phyloP scores from a whole-genome alignment of 2,113 vertebrate species.

The Myanophis thanlyinensis region DNA sequence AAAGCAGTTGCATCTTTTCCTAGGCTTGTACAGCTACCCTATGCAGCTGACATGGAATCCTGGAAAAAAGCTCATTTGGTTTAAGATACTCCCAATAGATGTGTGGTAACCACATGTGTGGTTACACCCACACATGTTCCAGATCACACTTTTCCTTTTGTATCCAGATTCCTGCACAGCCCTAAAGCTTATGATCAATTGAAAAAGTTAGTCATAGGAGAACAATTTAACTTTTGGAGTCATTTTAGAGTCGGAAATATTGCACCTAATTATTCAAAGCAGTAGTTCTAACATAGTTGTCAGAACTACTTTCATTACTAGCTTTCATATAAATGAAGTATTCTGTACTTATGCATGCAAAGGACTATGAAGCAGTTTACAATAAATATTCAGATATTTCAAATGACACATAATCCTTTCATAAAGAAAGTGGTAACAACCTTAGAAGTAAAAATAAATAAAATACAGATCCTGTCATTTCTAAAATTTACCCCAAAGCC shows the following conservation, averaged over 20 bases:
- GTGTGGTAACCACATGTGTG: too few species aligned
- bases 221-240: constrained; percentile 11
- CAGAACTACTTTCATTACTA: constrained; percentile 35
- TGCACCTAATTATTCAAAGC: constrained; percentile 29
- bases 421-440: not conserved
- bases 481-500: not conserved
- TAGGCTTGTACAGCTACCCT: not conserved
- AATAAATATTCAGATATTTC: not conserved
- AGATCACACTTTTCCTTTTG: not conserved
- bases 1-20: not conserved
- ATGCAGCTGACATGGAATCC: not conserved
- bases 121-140: not conserved
- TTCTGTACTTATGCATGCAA: not conserved
- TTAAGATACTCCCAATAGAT: not conserved
- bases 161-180: not conserved
- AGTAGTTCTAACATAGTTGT: constrained; percentile 56
- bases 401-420: not conserved
- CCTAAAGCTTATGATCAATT: not conserved
- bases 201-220: not conserved
- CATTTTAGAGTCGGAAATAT: constrained; percentile 56
- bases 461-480: not conserved
- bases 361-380: not conserved
- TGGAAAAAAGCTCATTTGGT: not conserved
- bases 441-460: not conserved
- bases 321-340: not conserved